Evolutionary conservation across 2,113 vertebrate genomes (phyloP).

Genomic region (Hepsetus odoe): DNA sequence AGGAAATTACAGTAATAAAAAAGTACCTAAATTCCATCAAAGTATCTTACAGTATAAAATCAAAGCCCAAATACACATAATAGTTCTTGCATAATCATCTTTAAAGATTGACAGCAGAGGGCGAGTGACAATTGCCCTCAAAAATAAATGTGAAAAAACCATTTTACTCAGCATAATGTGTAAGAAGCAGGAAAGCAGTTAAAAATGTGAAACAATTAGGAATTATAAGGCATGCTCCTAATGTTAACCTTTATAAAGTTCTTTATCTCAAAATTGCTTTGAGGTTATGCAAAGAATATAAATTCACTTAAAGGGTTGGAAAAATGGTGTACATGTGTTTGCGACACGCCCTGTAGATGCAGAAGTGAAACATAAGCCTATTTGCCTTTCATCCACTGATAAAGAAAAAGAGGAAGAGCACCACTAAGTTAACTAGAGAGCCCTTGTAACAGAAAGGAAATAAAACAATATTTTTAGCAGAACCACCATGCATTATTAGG

Average conservation of each 20-base stretch:
- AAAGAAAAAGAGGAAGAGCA: constrained; percentile 20
- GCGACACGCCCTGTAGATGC: background rate
- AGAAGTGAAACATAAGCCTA: constrained; percentile 28
- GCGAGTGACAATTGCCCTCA: constrained; percentile 53
- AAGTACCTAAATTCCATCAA: constrained; percentile 74
- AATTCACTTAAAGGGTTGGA: background rate
- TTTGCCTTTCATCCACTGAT: background rate
- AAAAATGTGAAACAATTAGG: background rate
- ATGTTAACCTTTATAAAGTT: background rate
- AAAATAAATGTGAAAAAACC: constrained; percentile 32
- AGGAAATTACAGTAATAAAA: constrained; percentile 59
- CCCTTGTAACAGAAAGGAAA: background rate
- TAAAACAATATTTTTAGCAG: constrained; percentile 48
- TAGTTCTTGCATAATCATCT: constrained; percentile 74
- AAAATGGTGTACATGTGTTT: background rate
- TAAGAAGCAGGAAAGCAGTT: background rate
- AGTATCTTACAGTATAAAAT: constrained; percentile 74
- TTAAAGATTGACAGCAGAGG: constrained; percentile 61
- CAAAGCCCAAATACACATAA: constrained; percentile 80
- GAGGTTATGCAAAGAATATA: background rate
- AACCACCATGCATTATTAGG: constrained; percentile 65
- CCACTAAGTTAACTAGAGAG: constrained; percentile 1
- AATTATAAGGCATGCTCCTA: background rate
- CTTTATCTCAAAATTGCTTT: background rate
- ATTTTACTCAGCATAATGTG: constrained; percentile 42